Conservation (phyloP, 2,113 vertebrate genomes). For the Nettapus auritus region DNA sequence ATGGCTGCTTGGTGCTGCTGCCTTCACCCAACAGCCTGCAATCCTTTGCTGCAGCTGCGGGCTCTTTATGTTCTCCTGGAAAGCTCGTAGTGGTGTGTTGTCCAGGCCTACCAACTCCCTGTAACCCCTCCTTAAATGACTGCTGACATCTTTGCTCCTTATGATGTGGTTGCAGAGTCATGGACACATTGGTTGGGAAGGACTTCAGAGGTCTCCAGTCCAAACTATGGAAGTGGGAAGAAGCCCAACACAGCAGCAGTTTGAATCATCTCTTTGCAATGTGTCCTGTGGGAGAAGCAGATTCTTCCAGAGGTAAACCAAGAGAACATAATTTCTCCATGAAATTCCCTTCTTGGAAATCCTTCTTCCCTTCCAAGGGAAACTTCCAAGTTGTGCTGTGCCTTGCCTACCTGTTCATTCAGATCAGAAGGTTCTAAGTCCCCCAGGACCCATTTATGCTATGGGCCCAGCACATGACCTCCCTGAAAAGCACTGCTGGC, state of each 20-base stretch:
- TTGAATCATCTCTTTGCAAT: not conserved
- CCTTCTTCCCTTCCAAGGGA: not conserved
- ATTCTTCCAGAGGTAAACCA: not conserved
- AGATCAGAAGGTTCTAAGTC: not conserved
- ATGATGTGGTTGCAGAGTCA: not conserved
- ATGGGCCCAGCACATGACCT: fast-evolving
- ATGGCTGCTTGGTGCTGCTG: not conserved
- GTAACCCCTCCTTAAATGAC: too few relatives aligned
- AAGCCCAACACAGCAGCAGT: too few relatives aligned
- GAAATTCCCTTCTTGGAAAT: not conserved
- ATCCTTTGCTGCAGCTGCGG: not conserved
- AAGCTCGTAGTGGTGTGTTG: not conserved
- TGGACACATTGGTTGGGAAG: not conserved
- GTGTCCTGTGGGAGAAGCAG: not conserved
- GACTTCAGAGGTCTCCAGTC: not conserved
- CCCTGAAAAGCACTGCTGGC: not conserved
- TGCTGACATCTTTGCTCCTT: not conserved
- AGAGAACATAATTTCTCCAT: not conserved
- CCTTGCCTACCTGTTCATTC: not conserved
- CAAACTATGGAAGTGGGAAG: not conserved
- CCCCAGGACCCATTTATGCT: not conserved
- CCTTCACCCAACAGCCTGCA: not conserved
- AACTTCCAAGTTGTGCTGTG: not conserved
- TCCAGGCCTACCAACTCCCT: not conserved
- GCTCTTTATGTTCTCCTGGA: not conserved